Base-by-base conservation (phyloP, 2,888 invertebrate species). In the Drosophila paucipuncta region DNA sequence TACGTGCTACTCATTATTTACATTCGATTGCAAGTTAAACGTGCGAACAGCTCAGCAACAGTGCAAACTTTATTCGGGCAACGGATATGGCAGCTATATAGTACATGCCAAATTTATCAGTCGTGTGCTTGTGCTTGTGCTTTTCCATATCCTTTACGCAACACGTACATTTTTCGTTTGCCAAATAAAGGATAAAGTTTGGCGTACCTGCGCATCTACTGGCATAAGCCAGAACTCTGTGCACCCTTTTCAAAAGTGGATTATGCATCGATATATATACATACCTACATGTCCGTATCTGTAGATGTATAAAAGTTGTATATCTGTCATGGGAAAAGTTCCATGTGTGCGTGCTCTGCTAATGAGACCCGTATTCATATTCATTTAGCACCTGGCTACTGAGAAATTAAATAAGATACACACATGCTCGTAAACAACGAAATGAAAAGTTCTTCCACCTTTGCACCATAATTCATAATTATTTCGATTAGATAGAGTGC, bases 11-110 rank as follows among this genome's bases (percentile, higher is more conserved):
- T 81, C 82, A 89, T 89, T 90, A 90, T 90, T 91, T 89, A 83
- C 90, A 89, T 91, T 90, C 90, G 90, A 91, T 89, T 91, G 86
- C 73, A 90, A 90, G 91, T 89, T 91, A 78, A 89, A 82, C 86
- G 83, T 91, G 86, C 76, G 80, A 90, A 90, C 79, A 77, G 80
- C 73, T 91, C 68, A 70, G 62, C 70, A 71, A 47, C 50, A 59
- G 41, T 39, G 67, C 52, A 63, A 85, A 85, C 75, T 88, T 90
- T 82, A 70, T 70, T 88, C 61, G 35, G 52, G 68, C 37, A 62
- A 53, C 52, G 58, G 58, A 60, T 81, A 77, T 65, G 25, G 31
- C 55, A 60, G 49, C 47, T 61, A 57, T 28, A 41, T 66, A 62
- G 22, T 22, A 11, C n/a, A 54, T 57, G 30, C 35, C 54, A 18